Evolutionary conservation across 2,888 invertebrate species (phyloP), one percentile per base, ranked within the genome.

Genomic region (Sabellastarte sp.): DNA sequence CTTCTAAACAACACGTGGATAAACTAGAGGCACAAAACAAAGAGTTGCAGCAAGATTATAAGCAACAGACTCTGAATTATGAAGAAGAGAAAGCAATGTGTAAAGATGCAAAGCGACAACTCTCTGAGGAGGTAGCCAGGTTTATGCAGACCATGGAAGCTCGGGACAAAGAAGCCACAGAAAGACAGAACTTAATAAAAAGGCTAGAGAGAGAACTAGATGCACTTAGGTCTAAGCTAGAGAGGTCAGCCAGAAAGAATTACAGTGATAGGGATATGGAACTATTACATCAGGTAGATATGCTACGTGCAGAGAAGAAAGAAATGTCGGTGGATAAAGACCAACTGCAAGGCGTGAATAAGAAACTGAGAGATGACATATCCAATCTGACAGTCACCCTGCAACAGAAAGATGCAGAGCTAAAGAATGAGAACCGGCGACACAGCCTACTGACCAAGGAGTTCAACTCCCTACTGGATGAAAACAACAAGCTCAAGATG

Each of bases 381-480:
- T 32, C 29, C 15, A 55, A 33, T 30, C 55, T 66, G 26, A 31
- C 63, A 30, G 52, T 26, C 10, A 30, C 26, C 2, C 31, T 67
- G n/a, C 57, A 57, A 4, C 57, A 66, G 50, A 33, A 52, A 29
- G 31, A 31, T 24, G 41, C 61, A 20, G 65, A 66, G 29, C 41
- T 67, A 32, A 33, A 50, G 20, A 67, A 67, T 53, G 67, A 67
- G 30, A 56, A 58, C 15, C 32, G 63, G 55, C 32, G 67, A 1
- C 67, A 67, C 32, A 63, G 65, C 5, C 60, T 67, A 4, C 61
- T 67, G 50, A 67, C 67, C 31, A 63, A 63, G 50, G 63, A 67
- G 53, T 67, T 66, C 57, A 67, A 67, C 30, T 67, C 67, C 1
- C 33, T 67, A 59, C 32, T 67, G 53, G 63, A 67, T n/a, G 67